Evolutionary conservation across 2,888 invertebrate genomes (phyloP).

Genomic region (Sminthurides aquaticus): DNA sequence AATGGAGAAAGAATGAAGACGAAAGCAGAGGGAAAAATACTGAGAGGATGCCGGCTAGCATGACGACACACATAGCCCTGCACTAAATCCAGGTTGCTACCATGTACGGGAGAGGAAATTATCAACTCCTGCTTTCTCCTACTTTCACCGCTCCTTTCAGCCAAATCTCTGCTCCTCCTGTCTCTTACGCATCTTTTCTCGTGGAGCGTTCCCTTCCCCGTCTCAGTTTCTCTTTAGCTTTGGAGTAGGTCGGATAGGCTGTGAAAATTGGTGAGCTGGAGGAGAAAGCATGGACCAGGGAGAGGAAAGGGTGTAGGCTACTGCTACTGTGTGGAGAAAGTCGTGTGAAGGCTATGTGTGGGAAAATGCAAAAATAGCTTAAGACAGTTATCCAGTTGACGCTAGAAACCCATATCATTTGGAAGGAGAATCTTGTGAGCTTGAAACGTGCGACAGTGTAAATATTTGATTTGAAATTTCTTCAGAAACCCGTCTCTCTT

Average conservation of each 20-base stretch:
- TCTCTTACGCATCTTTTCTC: background rate
- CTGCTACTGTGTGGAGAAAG: background rate
- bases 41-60: no score
- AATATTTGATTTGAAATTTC: background rate
- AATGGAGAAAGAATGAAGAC: no score
- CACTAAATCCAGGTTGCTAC: no score
- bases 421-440: no score
- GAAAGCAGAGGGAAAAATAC: no score
- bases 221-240: background rate
- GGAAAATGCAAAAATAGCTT: background rate
- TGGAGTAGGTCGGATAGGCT: background rate
- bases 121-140: background rate
- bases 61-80: no score
- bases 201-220: background rate
- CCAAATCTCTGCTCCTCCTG: no score
- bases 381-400: background rate
- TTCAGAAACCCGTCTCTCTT: background rate
- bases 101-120: no score
- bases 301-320: no score
- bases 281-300: background rate
- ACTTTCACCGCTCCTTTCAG: background rate
- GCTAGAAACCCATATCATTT: no score
- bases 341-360: background rate
- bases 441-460: no score
- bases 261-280: background rate